Percentiles rank a stretch among this genome's conserved stretches.
Evolutionary conservation across 2,797 vertebrate species (phyloP).

Genomic region (Agapornis canus): DNA sequence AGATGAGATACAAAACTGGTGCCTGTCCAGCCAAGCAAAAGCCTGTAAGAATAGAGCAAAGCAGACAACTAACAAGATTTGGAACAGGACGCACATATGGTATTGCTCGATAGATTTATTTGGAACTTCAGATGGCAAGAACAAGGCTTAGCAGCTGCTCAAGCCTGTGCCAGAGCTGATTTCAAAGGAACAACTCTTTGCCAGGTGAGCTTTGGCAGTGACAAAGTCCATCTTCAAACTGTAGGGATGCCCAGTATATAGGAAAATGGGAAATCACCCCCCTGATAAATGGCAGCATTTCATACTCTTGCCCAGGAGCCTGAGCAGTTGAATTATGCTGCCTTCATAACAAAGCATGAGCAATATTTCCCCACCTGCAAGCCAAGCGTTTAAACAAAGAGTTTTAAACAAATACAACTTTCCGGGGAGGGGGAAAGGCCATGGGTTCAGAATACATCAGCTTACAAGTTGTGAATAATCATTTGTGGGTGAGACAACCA

Average conservation of each 20-base stretch:
- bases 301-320: not conserved
- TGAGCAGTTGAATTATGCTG: not conserved
- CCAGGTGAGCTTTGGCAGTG: not conserved
- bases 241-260: not conserved
- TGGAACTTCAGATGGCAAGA: not conserved
- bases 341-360: constrained; percentile 46
- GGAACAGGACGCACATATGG: not conserved
- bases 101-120: rapidly evolving
- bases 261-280: not conserved
- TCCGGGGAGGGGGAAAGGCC: not conserved
- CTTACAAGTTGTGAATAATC: constrained; percentile 10
- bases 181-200: not conserved
- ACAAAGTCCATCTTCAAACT: not conserved
- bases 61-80: not conserved
- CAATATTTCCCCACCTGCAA: constrained; percentile 55
- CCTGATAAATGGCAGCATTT: not conserved
- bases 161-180: not conserved
- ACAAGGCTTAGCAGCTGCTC: not conserved
- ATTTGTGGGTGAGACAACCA: constrained; percentile 39
- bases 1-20: not conserved
- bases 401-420: constrained; percentile 49
- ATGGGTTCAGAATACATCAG: not conserved
- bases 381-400: constrained; percentile 63
- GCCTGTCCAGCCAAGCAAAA: not conserved
- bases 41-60: not conserved